A percentile compares a stretch with the other conserved stretches of the same genome.
These are phyloP conservation scores for Rhodinocichla rosea DNA, from an alignment of 2,113 vertebrate species.

Conservation along the genomic window DNA sequence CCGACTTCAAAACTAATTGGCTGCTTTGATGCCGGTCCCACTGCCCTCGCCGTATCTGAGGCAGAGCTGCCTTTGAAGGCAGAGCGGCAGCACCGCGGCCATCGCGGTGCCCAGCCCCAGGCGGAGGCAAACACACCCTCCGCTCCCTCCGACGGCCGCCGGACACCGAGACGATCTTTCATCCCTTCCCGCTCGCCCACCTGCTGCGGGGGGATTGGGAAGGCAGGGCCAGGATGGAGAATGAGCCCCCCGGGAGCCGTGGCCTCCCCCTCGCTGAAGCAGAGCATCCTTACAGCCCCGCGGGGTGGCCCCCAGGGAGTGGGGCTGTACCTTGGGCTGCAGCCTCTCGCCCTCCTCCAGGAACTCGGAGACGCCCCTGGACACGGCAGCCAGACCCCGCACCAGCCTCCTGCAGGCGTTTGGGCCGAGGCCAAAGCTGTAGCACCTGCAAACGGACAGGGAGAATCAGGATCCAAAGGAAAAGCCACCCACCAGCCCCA, in stretches of 20 bases:
- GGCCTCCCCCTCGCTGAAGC: not conserved
- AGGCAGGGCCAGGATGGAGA: not conserved
- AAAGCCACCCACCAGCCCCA: not conserved
- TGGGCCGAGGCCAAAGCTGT: constrained; percentile 89
- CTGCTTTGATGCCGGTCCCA: not conserved
- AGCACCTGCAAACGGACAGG: constrained; percentile 78
- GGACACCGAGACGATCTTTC: not conserved
- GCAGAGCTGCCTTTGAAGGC: constrained; percentile 4
- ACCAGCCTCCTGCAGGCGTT: constrained; percentile 85
- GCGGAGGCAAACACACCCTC: not conserved
- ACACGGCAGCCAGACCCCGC: constrained; percentile 81
- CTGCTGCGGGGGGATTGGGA: not conserved
- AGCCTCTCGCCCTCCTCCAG: constrained; percentile 85
- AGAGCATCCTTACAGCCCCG: accelerated
- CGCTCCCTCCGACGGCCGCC: not conserved
- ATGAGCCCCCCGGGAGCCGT: not conserved
- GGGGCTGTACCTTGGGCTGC: constrained; percentile 85
- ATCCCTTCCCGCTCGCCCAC: not conserved
- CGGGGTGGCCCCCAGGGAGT: accelerated
- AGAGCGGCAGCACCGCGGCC: not conserved
- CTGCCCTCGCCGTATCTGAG: not conserved
- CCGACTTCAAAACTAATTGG: constrained; percentile 46
- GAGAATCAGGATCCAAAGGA: not conserved
- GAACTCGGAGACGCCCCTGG: constrained; percentile 88
- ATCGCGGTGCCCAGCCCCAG: not conserved